Percentiles rank a stretch among this genome's conserved stretches.
Evolutionary conservation across 23 tunicate genomes (phyloP).

Genomic region (Phallusia fumigata): DNA sequence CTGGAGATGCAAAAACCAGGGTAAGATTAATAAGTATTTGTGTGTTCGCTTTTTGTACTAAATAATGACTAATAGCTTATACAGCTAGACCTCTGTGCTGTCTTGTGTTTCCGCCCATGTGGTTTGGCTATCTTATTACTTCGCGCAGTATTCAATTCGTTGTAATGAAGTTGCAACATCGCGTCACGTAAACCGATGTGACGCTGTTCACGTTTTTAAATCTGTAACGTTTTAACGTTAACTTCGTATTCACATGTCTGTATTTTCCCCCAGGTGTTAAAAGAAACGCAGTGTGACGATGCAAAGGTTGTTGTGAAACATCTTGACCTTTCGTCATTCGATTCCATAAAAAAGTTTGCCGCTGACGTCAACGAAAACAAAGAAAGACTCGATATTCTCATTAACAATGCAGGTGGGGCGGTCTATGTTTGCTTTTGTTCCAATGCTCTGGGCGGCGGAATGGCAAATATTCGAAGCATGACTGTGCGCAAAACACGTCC

Average conservation of each 20-base stretch:
- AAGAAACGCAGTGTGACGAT: constrained; percentile 2
- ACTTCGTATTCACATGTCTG: too few relatives aligned
- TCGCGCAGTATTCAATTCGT: too few relatives aligned
- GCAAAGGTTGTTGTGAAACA: constrained; percentile 41
- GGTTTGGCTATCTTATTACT: too few relatives aligned
- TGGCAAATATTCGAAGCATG: not conserved
- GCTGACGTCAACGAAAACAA: constrained; percentile 59
- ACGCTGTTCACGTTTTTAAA: too few relatives aligned
- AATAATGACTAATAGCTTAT: not conserved
- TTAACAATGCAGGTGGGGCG: constrained; percentile 78
- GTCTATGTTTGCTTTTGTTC: too few relatives aligned
- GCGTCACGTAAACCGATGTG: too few relatives aligned
- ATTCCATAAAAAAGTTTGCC: constrained; percentile 64
- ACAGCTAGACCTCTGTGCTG: not conserved
- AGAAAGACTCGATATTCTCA: constrained; percentile 62
- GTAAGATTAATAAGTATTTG: not conserved
- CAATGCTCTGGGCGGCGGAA: too few relatives aligned
- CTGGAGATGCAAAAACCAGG: not conserved
- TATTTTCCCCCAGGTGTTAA: not conserved
- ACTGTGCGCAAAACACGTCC: not conserved
- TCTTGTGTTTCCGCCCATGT: too few relatives aligned
- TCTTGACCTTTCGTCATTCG: constrained; percentile 69
- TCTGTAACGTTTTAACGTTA: too few relatives aligned
- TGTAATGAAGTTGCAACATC: too few relatives aligned
- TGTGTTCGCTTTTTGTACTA: not conserved